phyloP scores from a whole-genome alignment of 1,140 invertebrate species.

The Papilio dardanus region DNA sequence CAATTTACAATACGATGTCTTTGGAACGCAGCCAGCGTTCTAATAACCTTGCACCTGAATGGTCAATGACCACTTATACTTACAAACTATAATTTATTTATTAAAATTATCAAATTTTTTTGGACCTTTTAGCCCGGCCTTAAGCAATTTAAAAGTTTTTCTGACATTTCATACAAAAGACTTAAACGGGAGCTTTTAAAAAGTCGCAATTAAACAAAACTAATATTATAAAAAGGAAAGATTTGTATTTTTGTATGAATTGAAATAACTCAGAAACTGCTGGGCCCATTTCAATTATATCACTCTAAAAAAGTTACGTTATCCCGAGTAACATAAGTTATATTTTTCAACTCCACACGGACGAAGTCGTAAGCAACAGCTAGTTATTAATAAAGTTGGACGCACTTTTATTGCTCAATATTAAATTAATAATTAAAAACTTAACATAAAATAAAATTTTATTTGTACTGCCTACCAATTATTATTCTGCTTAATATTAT shows the following conservation, averaged over 20 bases:
- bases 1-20: constrained; percentile 14
- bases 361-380: too few relatives aligned
- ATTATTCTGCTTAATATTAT: not conserved
- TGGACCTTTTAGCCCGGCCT: not conserved
- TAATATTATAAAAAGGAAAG: too few relatives aligned
- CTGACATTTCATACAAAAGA: not conserved
- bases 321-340: too few relatives aligned
- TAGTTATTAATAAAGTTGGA: too few relatives aligned
- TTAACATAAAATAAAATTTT: not conserved
- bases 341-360: too few relatives aligned
- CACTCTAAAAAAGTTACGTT: too few relatives aligned
- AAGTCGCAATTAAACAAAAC: not conserved
- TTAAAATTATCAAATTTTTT: not conserved
- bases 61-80: not conserved
- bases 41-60: not conserved
- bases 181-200: not conserved
- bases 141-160: not conserved
- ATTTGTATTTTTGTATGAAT: too few relatives aligned
- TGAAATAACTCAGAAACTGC: too few relatives aligned
- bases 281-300: too few relatives aligned
- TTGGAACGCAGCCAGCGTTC: not conserved
- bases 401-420: too few relatives aligned
- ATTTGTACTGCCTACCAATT: too few relatives aligned
- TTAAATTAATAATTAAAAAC: not conserved
- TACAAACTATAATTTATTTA: not conserved